Conservation (phyloP, 2,113 vertebrate species). For the Sus scrofa region T2T-Sscrofa CM000818.6:15549001-15549500, state of each 20-base stretch:
- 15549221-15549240: not conserved
- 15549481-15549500: conserved; percentile 25
- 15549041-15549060: not conserved
- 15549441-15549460: not conserved
- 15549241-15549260: not conserved
- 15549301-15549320: not conserved
- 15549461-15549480: not conserved
- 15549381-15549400: not conserved
- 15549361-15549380: not conserved
- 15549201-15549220: not conserved
- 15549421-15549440: not conserved
- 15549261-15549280: not conserved
- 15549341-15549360: not conserved
- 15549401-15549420: not conserved
- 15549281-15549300: not conserved
- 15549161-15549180: not conserved
- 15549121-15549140: not conserved
- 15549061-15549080: conserved; percentile 71
- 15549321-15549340: too few relatives aligned
- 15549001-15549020: not conserved
- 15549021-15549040: not conserved
- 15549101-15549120: not conserved
- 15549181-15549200: not conserved
- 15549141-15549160: not conserved
- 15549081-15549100: conserved; percentile 61